Percentiles rank a stretch among this genome's conserved stretches.
These are phyloP conservation scores for Eira barbara DNA, from an alignment of 2,113 vertebrate species.

Conservation along the genomic window DNA sequence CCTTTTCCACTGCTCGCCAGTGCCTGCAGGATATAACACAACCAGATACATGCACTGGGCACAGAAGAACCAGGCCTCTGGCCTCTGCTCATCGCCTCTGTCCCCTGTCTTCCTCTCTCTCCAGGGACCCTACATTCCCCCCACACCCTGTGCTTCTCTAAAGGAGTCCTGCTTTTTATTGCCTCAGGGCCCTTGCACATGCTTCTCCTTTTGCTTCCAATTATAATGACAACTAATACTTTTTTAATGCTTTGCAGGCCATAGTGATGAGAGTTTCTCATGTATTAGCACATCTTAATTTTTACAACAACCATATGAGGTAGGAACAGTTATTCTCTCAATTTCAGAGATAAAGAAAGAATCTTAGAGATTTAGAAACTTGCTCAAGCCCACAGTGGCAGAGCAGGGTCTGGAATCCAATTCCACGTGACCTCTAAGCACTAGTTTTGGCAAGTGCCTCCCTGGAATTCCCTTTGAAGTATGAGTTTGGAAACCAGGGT, in stretches of 20 bases:
- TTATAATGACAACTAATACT: not conserved
- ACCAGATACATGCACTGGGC: rapidly evolving
- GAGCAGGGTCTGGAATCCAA: not conserved
- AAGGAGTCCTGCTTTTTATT: not conserved
- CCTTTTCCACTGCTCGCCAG: not conserved
- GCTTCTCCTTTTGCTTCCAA: not conserved
- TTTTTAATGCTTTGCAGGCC: not conserved
- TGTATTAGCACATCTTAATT: not conserved
- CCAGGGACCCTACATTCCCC: not conserved
- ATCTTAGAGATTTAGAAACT: not conserved
- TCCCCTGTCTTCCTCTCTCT: not conserved
- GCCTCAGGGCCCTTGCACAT: not conserved
- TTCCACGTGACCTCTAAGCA: not conserved
- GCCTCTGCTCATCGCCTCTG: not conserved
- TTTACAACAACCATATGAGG: not conserved
- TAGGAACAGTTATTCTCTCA: not conserved
- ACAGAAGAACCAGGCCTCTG: not conserved
- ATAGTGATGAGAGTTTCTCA: not conserved
- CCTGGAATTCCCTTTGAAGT: not conserved
- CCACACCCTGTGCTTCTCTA: not conserved
- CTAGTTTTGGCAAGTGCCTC: rapidly evolving
- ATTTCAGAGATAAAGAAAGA: not conserved
- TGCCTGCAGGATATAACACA: not conserved
- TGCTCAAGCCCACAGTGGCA: not conserved
- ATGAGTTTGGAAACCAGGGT: not conserved